Evolutionary conservation across 2,113 vertebrate species (phyloP).

Genomic region (Eidolon helvum): DNA sequence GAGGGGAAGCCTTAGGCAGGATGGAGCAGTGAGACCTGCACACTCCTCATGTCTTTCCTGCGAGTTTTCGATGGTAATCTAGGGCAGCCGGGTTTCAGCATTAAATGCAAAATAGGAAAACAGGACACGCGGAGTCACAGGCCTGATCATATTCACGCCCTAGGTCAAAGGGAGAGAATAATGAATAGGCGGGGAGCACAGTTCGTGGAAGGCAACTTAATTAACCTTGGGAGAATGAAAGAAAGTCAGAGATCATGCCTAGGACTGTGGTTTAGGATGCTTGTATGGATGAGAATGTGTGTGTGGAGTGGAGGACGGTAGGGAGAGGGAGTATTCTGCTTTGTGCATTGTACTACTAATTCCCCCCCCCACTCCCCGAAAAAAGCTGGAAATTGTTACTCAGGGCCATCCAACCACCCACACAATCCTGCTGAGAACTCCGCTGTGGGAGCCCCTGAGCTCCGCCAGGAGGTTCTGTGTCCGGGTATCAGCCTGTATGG

Average conservation of each 20-base stretch:
- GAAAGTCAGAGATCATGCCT: conserved; percentile 60
- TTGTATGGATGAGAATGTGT: not conserved
- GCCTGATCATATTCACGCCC: conserved; percentile 70
- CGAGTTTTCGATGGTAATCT: conserved; percentile 55
- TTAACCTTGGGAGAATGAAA: conserved; percentile 63
- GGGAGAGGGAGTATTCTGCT: not conserved
- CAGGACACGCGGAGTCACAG: conserved; percentile 58
- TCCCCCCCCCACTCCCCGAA: not conserved
- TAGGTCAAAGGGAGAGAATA: conserved; percentile 70
- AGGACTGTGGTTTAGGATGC: not conserved
- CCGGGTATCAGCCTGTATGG: not conserved
- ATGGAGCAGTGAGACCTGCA: not conserved
- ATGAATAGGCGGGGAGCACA: conserved; percentile 64
- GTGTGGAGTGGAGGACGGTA: not conserved
- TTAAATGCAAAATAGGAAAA: conserved; percentile 66
- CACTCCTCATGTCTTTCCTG: not conserved
- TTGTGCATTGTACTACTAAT: not conserved
- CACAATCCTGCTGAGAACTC: not conserved
- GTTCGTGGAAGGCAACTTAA: conserved; percentile 66
- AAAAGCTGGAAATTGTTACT: not conserved
- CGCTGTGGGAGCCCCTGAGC: not conserved
- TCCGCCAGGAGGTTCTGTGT: not conserved
- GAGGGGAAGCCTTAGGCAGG: not conserved
- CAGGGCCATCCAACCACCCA: not conserved
- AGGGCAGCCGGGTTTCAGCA: conserved; percentile 43